Percentiles rank a stretch among this genome's conserved stretches.
phyloP scores from a whole-genome alignment of 2,113 vertebrate genomes.

The Percopsis transmontana region DNA sequence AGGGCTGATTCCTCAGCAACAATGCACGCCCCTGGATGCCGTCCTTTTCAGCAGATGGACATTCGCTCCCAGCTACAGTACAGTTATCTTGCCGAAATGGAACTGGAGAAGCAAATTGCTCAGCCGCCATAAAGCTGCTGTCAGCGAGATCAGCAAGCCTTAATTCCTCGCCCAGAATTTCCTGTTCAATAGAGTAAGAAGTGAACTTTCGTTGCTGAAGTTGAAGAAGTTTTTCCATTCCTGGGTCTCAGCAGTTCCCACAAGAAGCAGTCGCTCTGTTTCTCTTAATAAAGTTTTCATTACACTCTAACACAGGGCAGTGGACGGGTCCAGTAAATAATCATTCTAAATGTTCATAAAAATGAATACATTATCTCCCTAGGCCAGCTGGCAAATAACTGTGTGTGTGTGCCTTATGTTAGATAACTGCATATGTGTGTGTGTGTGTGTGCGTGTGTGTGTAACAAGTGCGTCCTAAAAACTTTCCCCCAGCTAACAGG shows the following conservation, averaged over 20 bases:
- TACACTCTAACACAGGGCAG: not conserved
- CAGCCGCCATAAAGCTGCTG: too few relatives aligned
- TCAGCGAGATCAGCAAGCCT: not conserved
- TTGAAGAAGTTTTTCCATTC: not conserved
- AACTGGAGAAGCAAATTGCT: too few relatives aligned
- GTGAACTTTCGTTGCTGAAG: not conserved
- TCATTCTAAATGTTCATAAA: slow-evolving; percentile 15
- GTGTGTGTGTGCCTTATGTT: slow-evolving; percentile 11
- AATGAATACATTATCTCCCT: slow-evolving; percentile 32
- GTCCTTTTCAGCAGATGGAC: too few relatives aligned
- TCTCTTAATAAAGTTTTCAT: slow-evolving; percentile 19
- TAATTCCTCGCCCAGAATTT: not conserved
- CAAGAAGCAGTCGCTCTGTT: not conserved
- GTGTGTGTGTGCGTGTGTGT: slow-evolving; percentile 1
- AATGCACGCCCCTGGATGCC: too few relatives aligned
- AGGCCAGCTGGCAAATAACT: slow-evolving; percentile 21
- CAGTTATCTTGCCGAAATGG: too few relatives aligned
- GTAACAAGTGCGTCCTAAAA: not conserved
- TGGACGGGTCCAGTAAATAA: slow-evolving; percentile 11
- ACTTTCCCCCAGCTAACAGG: too few relatives aligned
- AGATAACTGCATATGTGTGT: slow-evolving; percentile 12
- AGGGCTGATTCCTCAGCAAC: too few relatives aligned
- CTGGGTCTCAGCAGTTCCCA: slow-evolving; percentile 7
- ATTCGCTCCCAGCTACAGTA: too few relatives aligned
- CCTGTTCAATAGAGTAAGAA: too few relatives aligned